Conservation (phyloP, 2,888 invertebrate genomes). For the Eupithecia subumbrata region DNA sequence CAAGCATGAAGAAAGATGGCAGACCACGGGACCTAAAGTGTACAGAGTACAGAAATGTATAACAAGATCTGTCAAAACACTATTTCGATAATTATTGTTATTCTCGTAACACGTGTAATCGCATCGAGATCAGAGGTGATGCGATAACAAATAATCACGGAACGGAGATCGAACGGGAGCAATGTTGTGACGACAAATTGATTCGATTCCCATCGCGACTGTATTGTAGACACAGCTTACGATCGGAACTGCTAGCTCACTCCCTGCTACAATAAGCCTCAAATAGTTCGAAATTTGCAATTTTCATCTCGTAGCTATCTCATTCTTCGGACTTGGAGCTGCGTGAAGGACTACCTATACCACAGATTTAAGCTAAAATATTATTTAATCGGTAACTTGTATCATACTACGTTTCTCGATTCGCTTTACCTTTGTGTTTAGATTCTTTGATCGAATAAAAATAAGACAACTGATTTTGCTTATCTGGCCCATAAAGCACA, state of each 20-base stretch:
- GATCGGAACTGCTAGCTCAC: slow-evolving; percentile 37
- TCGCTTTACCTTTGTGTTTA: too few species aligned
- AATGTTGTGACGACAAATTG: slow-evolving; percentile 75
- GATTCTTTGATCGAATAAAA: too few species aligned
- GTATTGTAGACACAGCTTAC: slow-evolving; percentile 44
- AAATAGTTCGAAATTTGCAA: too few species aligned
- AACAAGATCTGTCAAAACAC: not conserved
- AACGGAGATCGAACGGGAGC: slow-evolving; percentile 62
- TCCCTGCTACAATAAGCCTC: too few species aligned
- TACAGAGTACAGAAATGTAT: not conserved
- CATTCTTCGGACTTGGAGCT: too few species aligned
- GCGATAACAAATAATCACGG: slow-evolving; percentile 57
- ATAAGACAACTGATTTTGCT: too few species aligned
- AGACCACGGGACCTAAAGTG: not conserved
- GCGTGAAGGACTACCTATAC: too few species aligned
- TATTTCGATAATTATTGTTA: not conserved
- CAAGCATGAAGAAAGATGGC: not conserved
- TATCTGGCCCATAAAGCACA: too few species aligned
- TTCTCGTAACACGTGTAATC: slow-evolving; percentile 31
- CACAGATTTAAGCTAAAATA: too few species aligned
- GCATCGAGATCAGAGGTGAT: slow-evolving; percentile 45
- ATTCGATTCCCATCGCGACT: slow-evolving; percentile 71
- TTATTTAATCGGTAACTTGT: too few species aligned
- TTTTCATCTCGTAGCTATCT: too few species aligned
- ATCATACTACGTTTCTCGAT: too few species aligned